phyloP scores from a whole-genome alignment of 2,113 vertebrate species.

The Halichoeres trimaculatus region DNA sequence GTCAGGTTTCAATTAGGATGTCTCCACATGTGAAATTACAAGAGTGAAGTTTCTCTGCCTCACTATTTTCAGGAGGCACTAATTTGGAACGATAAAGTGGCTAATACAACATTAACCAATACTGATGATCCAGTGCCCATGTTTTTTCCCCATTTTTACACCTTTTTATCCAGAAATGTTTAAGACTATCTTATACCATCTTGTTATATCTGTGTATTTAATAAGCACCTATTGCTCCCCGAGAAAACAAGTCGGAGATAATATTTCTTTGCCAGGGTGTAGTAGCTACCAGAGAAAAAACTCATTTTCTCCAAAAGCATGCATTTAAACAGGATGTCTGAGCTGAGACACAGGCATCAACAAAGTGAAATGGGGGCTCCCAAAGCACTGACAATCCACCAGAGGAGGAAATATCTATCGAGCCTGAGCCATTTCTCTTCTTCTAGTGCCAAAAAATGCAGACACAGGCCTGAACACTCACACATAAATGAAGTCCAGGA shows the following conservation, averaged over 20 bases:
- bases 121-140: too few relatives aligned
- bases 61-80: not conserved
- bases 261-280: not conserved
- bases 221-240: not conserved
- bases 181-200: too few relatives aligned
- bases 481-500: slow-evolving; percentile 47
- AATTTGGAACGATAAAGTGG: slow-evolving; percentile 34
- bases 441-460: slow-evolving; percentile 49
- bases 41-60: not conserved
- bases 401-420: slow-evolving; percentile 62
- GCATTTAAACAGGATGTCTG: slow-evolving; percentile 62
- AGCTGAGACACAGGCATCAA: slow-evolving; percentile 39
- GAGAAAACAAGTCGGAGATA: not conserved
- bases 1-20: not conserved
- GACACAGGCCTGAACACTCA: slow-evolving; percentile 24
- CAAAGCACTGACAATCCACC: slow-evolving; percentile 47
- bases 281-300: slow-evolving; percentile 4
- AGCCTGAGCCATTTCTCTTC: slow-evolving; percentile 47
- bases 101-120: too few relatives aligned
- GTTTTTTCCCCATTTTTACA: too few relatives aligned
- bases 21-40: not conserved
- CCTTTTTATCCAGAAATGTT: too few relatives aligned
- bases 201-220: not conserved
- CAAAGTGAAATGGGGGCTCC: slow-evolving; percentile 42
- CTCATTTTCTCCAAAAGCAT: slow-evolving; percentile 18